A percentile compares a stretch with the other conserved stretches of the same genome.
These are phyloP conservation scores for Synergus itoensis DNA, from an alignment of 2,888 invertebrate genomes.

Conservation along the genomic window DNA sequence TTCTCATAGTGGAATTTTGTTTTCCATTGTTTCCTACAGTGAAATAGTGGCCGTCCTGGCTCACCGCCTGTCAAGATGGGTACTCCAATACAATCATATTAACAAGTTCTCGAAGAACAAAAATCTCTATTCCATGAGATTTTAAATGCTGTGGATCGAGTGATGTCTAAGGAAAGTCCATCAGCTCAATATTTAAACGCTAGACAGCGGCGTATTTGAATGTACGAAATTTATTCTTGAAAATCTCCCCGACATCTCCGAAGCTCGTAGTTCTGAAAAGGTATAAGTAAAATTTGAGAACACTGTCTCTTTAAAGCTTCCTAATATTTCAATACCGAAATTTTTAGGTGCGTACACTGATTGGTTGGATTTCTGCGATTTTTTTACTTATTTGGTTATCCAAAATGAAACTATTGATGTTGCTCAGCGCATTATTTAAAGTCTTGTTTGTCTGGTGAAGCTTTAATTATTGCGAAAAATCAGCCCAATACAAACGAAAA, in stretches of 20 bases:
- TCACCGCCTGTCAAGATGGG: too few species aligned
- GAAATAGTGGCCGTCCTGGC: too few species aligned
- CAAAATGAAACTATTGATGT: background rate
- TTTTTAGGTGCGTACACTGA: background rate
- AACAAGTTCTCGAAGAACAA: too few species aligned
- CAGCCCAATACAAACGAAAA: background rate
- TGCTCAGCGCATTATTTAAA: slow-evolving; percentile 12
- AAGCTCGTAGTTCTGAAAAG: background rate
- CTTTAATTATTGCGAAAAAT: background rate
- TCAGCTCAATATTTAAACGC: too few species aligned
- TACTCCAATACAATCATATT: too few species aligned
- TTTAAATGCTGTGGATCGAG: too few species aligned
- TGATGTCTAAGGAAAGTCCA: too few species aligned
- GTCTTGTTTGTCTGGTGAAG: background rate
- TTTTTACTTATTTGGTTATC: slow-evolving; percentile 8
- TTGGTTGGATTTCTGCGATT: background rate
- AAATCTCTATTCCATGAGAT: too few species aligned
- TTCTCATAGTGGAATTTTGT: too few species aligned
- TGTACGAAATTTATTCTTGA: background rate
- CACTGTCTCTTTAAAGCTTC: background rate
- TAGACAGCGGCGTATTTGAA: too few species aligned
- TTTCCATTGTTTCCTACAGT: too few species aligned
- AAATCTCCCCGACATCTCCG: background rate
- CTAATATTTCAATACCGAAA: background rate
- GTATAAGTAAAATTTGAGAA: background rate